A percentile compares a stretch with the other conserved stretches of the same genome.
These are phyloP conservation scores for Sphaerophoria taeniata DNA, from an alignment of 2,888 invertebrate genomes.

Conservation along the genomic window DNA sequence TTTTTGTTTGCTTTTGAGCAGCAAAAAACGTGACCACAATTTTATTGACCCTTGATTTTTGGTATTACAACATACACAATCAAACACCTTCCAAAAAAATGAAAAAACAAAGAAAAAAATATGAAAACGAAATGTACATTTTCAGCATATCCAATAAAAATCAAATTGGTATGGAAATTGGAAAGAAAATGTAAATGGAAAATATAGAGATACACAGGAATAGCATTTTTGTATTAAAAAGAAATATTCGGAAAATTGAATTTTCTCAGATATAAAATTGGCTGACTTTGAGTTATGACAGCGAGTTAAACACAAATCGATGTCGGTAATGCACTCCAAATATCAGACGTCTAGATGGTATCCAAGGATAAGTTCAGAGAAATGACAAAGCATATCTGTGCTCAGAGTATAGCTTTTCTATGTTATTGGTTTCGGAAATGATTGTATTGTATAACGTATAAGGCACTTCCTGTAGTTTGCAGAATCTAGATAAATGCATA, in stretches of 20 bases:
- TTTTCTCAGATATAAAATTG: slow-evolving; percentile 23
- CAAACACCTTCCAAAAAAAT: slow-evolving; percentile 15
- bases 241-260: slow-evolving; percentile 54
- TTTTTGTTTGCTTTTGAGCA: slow-evolving; percentile 11
- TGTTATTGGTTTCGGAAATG: slow-evolving; percentile 42
- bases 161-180: slow-evolving; percentile 30
- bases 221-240: slow-evolving; percentile 39
- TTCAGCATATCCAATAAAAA: slow-evolving; percentile 1
- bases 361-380: slow-evolving; percentile 33
- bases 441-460: slow-evolving; percentile 19
- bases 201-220: slow-evolving; percentile 26
- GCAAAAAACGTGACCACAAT: slow-evolving; percentile 55
- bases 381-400: slow-evolving; percentile 50
- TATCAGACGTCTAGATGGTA: slow-evolving; percentile 51
- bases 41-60: slow-evolving; percentile 22
- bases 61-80: background rate
- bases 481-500: slow-evolving; percentile 48
- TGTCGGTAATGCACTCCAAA: slow-evolving; percentile 47
- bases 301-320: slow-evolving; percentile 43
- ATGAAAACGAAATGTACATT: background rate
- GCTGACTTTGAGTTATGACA: slow-evolving; percentile 25
- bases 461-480: slow-evolving; percentile 20
- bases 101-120: no score
- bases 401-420: background rate
- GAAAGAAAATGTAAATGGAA: slow-evolving; percentile 23